Evolutionary conservation across 2,113 vertebrate species (phyloP), one percentile per base, ranked within the genome.

Genomic region (Gavia stellata): DNA sequence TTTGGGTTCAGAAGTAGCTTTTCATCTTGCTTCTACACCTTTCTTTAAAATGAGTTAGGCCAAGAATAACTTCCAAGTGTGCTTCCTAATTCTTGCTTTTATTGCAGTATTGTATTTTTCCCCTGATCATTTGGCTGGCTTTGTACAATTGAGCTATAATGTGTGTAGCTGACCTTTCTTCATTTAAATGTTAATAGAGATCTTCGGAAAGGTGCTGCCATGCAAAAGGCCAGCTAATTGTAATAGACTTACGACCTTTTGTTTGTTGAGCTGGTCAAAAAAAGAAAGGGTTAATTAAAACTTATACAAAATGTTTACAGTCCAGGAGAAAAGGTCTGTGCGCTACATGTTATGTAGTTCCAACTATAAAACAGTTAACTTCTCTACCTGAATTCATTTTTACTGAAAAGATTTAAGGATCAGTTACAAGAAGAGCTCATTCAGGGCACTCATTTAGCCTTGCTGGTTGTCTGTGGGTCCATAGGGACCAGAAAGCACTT

Each of bases 141-240:
- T 93, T 91, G 53, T 65, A 71, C 82, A 81, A 86, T 55, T 72
- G 65, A 89, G 72, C 47, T 78, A 18, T 92, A 92, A 88, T 65
- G 31, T 93, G 58, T 92, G 74, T 70, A 82, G 78, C 10, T 95
- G 88, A 95, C 95, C 95, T 96, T 89, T 92, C 72, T 89, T 94
- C 86, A 96, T 97, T 96, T 96, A 96, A 95, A 96, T 94, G 92
- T 94, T 96, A 94, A 96, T 97, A 89, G 91, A 96, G 86, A 96
- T 87, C 88, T 92, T 93, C 75, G 61, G 56, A 92, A 94, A 84
- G 83, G 68, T 84, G 72, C 44, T 93, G 83, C 56, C 34, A 38
- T 16, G 34, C 28, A 91, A 89, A 96, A 96, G 91, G 80, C 34
- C 36, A 79, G 52, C 56, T 92, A 84, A 95, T 92, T 92, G 68